Evolutionary conservation across 1,140 invertebrate species (phyloP).

Genomic region (Panulirus ornatus): DNA sequence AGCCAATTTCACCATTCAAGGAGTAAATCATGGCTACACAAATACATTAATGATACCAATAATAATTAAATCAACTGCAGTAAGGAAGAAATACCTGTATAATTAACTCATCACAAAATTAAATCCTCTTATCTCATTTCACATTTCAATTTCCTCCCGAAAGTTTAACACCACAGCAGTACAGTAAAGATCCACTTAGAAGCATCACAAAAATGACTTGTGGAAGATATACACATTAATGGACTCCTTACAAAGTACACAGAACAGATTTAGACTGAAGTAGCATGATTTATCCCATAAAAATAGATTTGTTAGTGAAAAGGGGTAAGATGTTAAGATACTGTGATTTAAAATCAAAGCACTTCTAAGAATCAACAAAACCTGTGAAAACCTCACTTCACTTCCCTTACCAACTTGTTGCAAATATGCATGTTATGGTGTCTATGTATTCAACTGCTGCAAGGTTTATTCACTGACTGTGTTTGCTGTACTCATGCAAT

Average conservation of each 20-base stretch:
- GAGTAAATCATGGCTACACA: neutral
- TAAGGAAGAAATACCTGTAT: neutral
- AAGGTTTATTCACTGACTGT: no score
- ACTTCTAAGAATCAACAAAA: no score
- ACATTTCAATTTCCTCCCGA: neutral
- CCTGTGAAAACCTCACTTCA: no score
- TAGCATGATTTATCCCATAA: no score
- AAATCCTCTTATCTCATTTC: neutral
- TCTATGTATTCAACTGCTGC: neutral
- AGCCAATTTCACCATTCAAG: neutral
- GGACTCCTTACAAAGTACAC: neutral
- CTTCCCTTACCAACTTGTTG: no score
- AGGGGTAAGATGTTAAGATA: no score
- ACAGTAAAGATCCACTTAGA: neutral
- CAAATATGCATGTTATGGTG: no score
- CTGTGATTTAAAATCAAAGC: no score
- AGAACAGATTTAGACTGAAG: no score
- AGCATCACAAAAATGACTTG: neutral
- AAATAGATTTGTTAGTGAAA: no score
- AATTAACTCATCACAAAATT: neutral
- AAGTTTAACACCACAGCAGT: neutral
- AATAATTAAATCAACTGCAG: neutral
- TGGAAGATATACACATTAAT: neutral
- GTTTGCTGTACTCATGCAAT: no score
- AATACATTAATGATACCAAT: neutral